phyloP scores from a whole-genome alignment of 2,113 vertebrate species.

The Orthonyx spaldingii region DNA sequence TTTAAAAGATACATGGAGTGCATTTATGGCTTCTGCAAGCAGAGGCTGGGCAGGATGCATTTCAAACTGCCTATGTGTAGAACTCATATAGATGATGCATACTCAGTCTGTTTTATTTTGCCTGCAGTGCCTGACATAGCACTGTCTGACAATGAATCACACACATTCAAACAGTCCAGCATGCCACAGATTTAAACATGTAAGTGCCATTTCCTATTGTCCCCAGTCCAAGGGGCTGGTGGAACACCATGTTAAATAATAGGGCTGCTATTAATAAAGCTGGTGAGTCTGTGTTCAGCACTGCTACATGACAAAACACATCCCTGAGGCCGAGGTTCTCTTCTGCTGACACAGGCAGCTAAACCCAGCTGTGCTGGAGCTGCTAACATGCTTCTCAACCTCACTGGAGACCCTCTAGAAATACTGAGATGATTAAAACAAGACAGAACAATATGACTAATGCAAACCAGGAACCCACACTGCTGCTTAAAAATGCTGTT shows the following conservation, averaged over 20 bases:
- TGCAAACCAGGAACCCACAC: not conserved
- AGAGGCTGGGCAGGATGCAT: not conserved
- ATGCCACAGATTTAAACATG: not conserved
- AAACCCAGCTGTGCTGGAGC: not conserved
- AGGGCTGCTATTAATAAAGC: constrained; percentile 44
- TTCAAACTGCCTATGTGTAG: not conserved
- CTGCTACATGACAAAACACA: constrained; percentile 21
- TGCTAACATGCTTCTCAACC: not conserved
- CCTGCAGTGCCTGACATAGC: constrained; percentile 12
- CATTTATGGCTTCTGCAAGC: not conserved
- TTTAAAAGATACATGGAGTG: not conserved
- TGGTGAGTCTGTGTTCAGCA: not conserved
- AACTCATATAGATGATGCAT: not conserved
- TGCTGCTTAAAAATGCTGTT: not conserved
- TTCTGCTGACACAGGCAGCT: not conserved
- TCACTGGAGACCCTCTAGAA: not conserved
- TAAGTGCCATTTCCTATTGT: constrained; percentile 39
- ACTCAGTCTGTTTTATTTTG: constrained; percentile 13
- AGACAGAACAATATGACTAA: not conserved
- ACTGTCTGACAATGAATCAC: constrained; percentile 38
- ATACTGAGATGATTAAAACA: not conserved
- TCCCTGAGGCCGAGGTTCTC: not conserved
- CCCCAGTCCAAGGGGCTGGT: constrained; percentile 19
- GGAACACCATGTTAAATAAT: constrained; percentile 33
- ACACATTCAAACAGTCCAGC: not conserved